Evolutionary conservation across 2,113 vertebrate species (phyloP), one percentile per base, ranked within the genome.

Genomic region (Oncorhynchus clarkii): DNA sequence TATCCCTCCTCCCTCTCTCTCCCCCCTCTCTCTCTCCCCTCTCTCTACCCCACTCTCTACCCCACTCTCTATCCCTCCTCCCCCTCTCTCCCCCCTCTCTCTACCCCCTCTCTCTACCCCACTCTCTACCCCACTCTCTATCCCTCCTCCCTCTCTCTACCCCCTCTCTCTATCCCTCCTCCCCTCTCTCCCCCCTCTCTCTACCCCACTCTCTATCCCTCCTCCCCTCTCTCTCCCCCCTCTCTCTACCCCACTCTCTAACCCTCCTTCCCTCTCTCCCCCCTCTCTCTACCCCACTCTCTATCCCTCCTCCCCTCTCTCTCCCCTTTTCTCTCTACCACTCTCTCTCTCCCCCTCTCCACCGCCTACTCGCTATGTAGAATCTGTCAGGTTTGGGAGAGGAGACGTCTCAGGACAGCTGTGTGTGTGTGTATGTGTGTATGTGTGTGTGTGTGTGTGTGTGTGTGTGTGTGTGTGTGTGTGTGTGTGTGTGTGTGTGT

Each of bases 191-290:
- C 29, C 4, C 29, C 29, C 29, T 31, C 29, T 31, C 29, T 31
- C 29, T 29, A 29, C 29, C 29, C 29, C 29, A 73, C 69, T 71
- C 68, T 90, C 92, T 92, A 90, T 91, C 90, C 87, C 94, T 94
- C 89, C 22, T 18, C 39, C 31, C 68, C 13, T 60, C 20, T 90
- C 89, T 91, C 91, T 2, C 2, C 89, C 39, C 74, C 68, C 71
- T 65, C 90, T 91, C 92, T 89, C 92, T 89, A 86, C 94, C 94
- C 89, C 4, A 16, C 20, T 71, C 65, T 90, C 92, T 92, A 90
- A 91, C 90, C 87, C 94, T 94, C 89, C 22, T 18, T n/a, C 31
- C 68, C 18, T 69, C 20, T 91, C 92, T 90, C 2, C 92, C 89
- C 86, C 94, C 94, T 88, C 24, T 24, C n/a, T 90, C 89, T 91